Base-by-base conservation (phyloP, 2,888 invertebrate species). In the Perizoma affinitatum region DNA sequence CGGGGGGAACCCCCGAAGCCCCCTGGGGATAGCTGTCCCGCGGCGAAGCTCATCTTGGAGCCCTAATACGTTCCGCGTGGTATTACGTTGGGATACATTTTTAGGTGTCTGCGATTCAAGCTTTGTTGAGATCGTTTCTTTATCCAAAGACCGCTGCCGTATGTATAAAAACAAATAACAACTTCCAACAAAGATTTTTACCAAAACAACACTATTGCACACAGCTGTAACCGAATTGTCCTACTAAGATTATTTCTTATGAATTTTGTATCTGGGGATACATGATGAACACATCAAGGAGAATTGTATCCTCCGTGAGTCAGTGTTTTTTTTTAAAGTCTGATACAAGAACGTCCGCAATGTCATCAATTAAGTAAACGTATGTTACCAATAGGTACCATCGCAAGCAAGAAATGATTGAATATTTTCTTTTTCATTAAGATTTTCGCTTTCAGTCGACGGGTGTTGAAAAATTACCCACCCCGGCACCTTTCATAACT, bases 21-120 rank as follows among this genome's bases (percentile, higher is more conserved):
- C 89, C 91, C 88, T 83, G 90, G 90, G 90, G 87, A 87, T 76
- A 74, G 88, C 87, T 84, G 90, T 90, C 92, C 92, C 90, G 92
- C 88, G 85, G 92, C 87, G 92, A 89, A 86, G 88, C 92, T 90
- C 92, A 90, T 91, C 92, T 91, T 88, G 84, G 83, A 86, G 85
- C 90, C 83, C 88, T 91, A 91, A 92, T 91, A 89, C 88, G 87
- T 87, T 88, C 84, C 84, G 83, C 84, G 83, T 78, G 78, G 80
- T 80, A 87, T 88, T 88, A 89, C 81, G 80, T 79, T 72, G 77
- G 85, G 84, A 90, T 89, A 87, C 88, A 88, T 90, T 90, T 89
- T 88, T 88, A 85, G 86, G 79, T 82, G 78, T 76, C 75, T 72
- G 71, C 65, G 67, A 74, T 44, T 42, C 50, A 49, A 46, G 56